A percentile compares a stretch with the other conserved stretches of the same genome.
phyloP scores from a whole-genome alignment of 1,140 invertebrate genomes.

The Drosophila varians region DNA sequence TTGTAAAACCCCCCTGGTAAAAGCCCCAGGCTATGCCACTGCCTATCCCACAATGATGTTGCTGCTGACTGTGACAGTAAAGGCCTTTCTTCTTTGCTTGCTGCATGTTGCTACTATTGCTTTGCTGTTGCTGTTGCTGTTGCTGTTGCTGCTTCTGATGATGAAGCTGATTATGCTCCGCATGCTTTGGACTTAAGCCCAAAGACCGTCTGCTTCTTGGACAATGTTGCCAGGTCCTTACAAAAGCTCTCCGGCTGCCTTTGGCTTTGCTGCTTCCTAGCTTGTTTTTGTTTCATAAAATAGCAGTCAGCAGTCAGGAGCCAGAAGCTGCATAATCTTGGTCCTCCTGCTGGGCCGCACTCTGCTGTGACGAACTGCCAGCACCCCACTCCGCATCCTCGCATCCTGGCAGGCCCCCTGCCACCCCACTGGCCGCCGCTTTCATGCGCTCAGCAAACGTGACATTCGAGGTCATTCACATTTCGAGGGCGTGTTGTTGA shows the following conservation, averaged over 20 bases:
- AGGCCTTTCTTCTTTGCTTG: conserved; percentile 74
- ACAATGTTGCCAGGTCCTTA: conserved; percentile 61
- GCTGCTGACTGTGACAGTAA: conserved; percentile 70
- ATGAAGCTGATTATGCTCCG: conserved; percentile 79
- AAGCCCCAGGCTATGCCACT: conserved; percentile 14
- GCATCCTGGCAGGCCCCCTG: neutral
- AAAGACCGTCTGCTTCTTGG: conserved; percentile 42
- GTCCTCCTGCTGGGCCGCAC: conserved; percentile 43
- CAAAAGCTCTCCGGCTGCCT: conserved; percentile 36
- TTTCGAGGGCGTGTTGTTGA: conserved; percentile 83
- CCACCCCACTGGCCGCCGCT: conserved; percentile 22
- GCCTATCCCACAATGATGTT: conserved; percentile 10
- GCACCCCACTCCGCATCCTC: conserved; percentile 6
- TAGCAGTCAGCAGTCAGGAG: conserved; percentile 53
- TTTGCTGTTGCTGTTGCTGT: conserved; percentile 22
- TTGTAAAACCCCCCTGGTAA: neutral
- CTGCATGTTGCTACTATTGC: conserved; percentile 61
- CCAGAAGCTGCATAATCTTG: conserved; percentile 71
- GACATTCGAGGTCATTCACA: conserved; percentile 82
- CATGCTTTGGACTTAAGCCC: conserved; percentile 64
- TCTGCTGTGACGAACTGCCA: conserved; percentile 51
- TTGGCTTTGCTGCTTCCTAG: conserved; percentile 38
- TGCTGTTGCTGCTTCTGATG: conserved; percentile 53
- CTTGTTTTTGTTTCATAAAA: conserved; percentile 73
- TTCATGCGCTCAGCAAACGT: conserved; percentile 61